Evolutionary conservation across 2,888 invertebrate species (phyloP).

Genomic region (Fissipunctia ypsillon): DNA sequence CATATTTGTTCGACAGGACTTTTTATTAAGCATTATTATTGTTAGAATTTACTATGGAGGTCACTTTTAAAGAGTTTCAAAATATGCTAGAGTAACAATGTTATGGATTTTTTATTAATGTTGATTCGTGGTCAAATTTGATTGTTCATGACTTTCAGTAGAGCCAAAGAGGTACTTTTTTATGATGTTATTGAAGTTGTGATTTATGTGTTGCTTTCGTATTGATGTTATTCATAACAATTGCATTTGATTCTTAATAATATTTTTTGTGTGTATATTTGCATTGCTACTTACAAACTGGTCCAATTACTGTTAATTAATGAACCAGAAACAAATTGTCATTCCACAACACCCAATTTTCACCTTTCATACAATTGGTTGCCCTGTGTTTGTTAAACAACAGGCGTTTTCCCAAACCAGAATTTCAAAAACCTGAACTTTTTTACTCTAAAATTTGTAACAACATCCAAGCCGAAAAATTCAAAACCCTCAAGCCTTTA

Average conservation of each 20-base stretch:
- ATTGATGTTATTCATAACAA: neutral
- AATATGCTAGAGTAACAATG: neutral
- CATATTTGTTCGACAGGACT: constrained; percentile 31
- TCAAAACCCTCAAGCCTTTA: constrained; percentile 41
- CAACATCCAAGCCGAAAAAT: constrained; percentile 27
- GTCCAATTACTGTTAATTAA: neutral
- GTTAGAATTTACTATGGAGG: neutral
- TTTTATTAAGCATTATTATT: constrained; percentile 25
- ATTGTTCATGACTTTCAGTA: neutral
- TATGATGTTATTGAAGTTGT: neutral
- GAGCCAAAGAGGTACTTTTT: neutral
- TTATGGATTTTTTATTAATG: neutral
- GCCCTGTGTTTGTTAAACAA: neutral
- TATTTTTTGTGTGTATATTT: too few relatives aligned
- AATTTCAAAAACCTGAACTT: neutral
- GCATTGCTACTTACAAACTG: neutral
- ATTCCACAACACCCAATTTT: neutral
- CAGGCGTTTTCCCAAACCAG: neutral
- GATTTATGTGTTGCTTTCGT: neutral
- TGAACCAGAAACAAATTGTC: too few relatives aligned
- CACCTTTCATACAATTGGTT: neutral
- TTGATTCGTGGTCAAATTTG: neutral
- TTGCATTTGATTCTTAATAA: too few relatives aligned
- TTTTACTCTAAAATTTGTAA: constrained; percentile 2
- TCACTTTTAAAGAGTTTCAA: constrained; percentile 20